phyloP scores from a whole-genome alignment of 2,113 vertebrate genomes.

The Eretmochelys imbricata region DNA sequence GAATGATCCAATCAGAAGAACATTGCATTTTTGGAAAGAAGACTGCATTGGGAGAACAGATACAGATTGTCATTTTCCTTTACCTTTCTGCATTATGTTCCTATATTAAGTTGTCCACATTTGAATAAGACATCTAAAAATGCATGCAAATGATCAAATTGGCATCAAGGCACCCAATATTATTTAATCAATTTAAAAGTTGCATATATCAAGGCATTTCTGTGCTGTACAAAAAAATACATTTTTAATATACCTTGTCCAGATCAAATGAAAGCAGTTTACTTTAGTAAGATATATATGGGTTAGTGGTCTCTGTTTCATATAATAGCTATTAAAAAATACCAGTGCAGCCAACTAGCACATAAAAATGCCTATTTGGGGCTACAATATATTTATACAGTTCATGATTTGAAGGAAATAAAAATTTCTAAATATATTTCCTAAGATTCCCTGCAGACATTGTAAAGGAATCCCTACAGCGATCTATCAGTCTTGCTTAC shows the following conservation, averaged over 20 bases:
- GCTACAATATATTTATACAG: neutral
- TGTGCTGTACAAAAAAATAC: neutral
- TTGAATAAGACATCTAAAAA: neutral
- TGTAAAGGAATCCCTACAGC: neutral
- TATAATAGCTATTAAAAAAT: neutral
- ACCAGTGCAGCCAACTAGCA: neutral
- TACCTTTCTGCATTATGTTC: neutral
- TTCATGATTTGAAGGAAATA: neutral
- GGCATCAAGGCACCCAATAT: neutral
- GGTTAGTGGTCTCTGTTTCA: no score
- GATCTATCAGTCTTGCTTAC: neutral
- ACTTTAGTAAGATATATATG: no score
- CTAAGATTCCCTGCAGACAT: neutral
- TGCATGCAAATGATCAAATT: neutral
- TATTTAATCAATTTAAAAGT: neutral
- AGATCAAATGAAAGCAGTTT: no score
- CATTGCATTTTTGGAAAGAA: no score
- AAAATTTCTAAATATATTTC: neutral
- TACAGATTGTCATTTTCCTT: neutral
- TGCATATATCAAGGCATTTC: neutral
- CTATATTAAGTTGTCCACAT: neutral
- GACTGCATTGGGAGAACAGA: neutral
- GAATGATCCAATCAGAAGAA: no score
- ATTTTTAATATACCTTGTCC: no score
- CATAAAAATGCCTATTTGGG: neutral